These are phyloP conservation scores for Euglossa dilemma DNA, from an alignment of 1,140 invertebrate species.

Conservation along the genomic window DNA sequence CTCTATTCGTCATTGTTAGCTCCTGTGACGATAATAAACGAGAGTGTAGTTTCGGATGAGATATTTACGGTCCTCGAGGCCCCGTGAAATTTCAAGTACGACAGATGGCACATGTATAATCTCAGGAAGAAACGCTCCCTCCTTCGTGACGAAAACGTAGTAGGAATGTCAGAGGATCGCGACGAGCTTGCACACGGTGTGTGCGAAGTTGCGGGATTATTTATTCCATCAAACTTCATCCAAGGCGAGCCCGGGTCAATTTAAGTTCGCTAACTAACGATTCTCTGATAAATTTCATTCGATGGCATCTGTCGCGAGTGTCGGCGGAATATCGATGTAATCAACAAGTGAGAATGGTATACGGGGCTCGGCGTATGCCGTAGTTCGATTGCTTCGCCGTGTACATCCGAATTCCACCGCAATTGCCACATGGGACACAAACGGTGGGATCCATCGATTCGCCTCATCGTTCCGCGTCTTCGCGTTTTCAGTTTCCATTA, in stretches of 20 bases:
- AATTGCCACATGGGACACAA: too few species aligned
- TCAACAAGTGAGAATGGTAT: neutral
- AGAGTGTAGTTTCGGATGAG: too few species aligned
- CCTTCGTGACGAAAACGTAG: too few species aligned
- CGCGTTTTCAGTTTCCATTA: neutral
- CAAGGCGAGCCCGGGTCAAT: neutral
- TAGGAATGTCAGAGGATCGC: neutral
- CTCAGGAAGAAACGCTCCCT: too few species aligned
- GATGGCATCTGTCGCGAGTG: neutral
- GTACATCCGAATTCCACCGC: neutral
- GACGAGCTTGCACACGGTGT: neutral
- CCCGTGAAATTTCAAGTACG: too few species aligned
- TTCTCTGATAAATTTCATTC: neutral
- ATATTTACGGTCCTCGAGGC: too few species aligned
- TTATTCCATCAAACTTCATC: constrained; percentile 3
- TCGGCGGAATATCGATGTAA: neutral
- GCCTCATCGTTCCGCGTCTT: too few species aligned
- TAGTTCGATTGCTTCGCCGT: neutral
- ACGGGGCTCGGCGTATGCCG: neutral
- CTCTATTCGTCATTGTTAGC: too few species aligned
- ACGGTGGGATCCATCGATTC: too few species aligned
- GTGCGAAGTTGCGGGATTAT: neutral
- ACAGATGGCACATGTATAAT: too few species aligned
- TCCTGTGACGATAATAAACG: too few species aligned
- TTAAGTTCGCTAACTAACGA: neutral